Evolutionary conservation across 2,797 vertebrate species (phyloP).

Genomic region (Parauchenoglanis punctatus): DNA sequence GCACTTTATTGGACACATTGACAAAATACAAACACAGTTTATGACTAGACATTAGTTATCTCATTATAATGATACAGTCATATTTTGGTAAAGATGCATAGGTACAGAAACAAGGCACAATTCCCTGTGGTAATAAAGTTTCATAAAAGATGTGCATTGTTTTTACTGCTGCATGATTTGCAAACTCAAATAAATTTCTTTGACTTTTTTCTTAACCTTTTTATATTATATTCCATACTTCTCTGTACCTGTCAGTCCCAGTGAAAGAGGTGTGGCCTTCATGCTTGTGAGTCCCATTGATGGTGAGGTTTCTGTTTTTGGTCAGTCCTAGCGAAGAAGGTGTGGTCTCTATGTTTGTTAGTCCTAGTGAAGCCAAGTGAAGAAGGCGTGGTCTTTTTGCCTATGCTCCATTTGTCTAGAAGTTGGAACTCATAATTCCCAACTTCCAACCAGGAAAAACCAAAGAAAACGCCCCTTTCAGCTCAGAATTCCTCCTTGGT

Average conservation of each 20-base stretch:
- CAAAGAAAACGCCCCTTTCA: background rate
- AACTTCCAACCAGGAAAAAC: background rate
- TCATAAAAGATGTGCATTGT: background rate
- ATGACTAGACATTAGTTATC: background rate
- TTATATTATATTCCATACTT: background rate
- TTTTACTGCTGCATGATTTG: background rate
- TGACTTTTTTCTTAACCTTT: background rate
- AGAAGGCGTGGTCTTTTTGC: background rate
- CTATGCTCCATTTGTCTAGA: background rate
- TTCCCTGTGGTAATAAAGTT: background rate
- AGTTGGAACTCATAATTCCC: background rate
- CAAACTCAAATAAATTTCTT: background rate
- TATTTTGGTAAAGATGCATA: background rate
- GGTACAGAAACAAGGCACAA: constrained; percentile 1
- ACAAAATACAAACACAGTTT: background rate
- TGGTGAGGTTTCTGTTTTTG: fast-evolving
- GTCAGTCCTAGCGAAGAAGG: background rate
- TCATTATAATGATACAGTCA: background rate
- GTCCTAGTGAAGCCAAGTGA: background rate
- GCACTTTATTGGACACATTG: background rate
- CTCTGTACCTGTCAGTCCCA: background rate
- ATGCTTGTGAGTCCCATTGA: background rate
- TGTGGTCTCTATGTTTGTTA: too few species aligned
- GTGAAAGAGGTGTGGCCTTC: background rate
- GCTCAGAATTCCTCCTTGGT: background rate